A percentile compares a stretch with the other conserved stretches of the same genome.
These are phyloP conservation scores for Pimephales promelas DNA, from an alignment of 2,113 vertebrate genomes.

Conservation along the genomic window DNA sequence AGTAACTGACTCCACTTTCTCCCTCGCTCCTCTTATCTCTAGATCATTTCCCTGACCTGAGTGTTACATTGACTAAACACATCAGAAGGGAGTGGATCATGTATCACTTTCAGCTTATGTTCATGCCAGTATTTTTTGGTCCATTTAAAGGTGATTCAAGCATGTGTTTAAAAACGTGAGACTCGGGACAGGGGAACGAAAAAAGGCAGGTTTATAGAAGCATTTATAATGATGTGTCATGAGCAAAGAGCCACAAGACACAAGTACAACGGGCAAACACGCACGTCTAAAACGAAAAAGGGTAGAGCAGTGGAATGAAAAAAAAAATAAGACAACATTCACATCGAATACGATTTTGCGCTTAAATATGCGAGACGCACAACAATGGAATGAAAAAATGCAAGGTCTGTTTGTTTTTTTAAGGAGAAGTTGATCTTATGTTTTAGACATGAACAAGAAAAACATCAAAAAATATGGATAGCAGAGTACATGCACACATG, in stretches of 20 bases:
- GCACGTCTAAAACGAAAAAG: not conserved
- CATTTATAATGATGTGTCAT: not conserved
- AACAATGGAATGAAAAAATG: not conserved
- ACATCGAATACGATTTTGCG: not conserved
- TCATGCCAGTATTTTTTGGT: not conserved
- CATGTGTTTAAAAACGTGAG: not conserved
- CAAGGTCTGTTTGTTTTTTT: not conserved
- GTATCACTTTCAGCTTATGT: not conserved
- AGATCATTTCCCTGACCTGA: constrained; percentile 14
- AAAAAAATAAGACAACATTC: not conserved
- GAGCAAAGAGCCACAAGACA: not conserved
- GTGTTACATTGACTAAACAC: not conserved
- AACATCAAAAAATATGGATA: not conserved
- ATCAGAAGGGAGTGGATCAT: not conserved
- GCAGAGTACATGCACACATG: not conserved
- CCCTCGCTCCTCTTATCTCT: constrained; percentile 9
- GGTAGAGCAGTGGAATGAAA: not conserved
- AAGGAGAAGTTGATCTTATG: not conserved
- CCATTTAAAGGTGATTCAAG: not conserved
- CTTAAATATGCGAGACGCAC: no score
- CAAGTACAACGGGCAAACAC: not conserved
- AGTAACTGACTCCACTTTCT: constrained; percentile 26
- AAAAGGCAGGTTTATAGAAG: not conserved
- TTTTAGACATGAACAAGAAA: not conserved
- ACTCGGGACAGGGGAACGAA: not conserved